Evolutionary conservation across 1,140 invertebrate species (phyloP).

Genomic region (Hypsibius dujardini): DNA sequence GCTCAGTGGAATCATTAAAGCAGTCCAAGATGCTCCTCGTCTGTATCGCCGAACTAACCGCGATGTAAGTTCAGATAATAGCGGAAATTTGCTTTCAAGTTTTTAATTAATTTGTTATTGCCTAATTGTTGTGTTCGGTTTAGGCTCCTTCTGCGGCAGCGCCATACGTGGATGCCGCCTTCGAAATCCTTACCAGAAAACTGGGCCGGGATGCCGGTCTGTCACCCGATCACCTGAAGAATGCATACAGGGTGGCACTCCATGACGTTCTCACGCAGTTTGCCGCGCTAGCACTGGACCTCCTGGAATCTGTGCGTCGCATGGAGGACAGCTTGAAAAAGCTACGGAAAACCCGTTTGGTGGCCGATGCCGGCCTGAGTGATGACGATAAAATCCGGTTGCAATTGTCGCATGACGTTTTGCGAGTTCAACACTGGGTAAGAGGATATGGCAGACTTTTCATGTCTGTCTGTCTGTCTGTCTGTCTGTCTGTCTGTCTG

Average conservation of each 20-base stretch:
- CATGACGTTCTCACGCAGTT: conserved; percentile 16
- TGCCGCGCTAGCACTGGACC: conserved; percentile 41
- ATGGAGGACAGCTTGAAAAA: conserved; percentile 77
- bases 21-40: conserved; percentile 72
- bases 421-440: conserved; percentile 35
- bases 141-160: conserved; percentile 54
- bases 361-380: conserved; percentile 35
- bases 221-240: conserved; percentile 26
- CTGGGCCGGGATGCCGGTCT: conserved; percentile 25
- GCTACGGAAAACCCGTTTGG: conserved; percentile 57
- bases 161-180: conserved; percentile 50
- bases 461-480: too few relatives aligned
- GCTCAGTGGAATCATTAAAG: conserved; percentile 32
- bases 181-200: conserved; percentile 30
- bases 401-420: conserved; percentile 69
- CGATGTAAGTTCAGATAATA: conserved; percentile 35
- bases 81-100: conserved; percentile 15
- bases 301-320: conserved; percentile 74
- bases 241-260: background rate
- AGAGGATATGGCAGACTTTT: background rate
- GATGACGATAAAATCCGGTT: conserved; percentile 85
- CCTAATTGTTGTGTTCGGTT: background rate
- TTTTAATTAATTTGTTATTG: background rate
- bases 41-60: conserved; percentile 79
- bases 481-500: too few relatives aligned